Evolutionary conservation across 2,797 vertebrate species (phyloP).

Genomic region (Cyclura pinguis): DNA sequence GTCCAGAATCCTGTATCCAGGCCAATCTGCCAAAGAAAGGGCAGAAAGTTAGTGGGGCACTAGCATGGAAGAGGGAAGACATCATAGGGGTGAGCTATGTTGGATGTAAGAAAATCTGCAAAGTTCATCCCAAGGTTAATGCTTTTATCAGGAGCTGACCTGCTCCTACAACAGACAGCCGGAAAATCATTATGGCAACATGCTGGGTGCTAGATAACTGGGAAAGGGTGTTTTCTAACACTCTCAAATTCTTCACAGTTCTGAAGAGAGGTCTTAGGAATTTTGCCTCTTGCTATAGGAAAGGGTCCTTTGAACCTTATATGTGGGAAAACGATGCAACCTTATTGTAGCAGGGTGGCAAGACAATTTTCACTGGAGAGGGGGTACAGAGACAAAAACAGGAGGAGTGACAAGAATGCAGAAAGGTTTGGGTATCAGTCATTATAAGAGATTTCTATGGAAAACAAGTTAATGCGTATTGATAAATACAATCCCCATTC

Average conservation of each 20-base stretch:
- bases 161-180: too few relatives aligned
- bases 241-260: neutral
- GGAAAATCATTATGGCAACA: too few relatives aligned
- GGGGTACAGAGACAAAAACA: neutral
- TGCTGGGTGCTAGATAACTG: too few relatives aligned
- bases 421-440: too few relatives aligned
- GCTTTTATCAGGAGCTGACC: too few relatives aligned
- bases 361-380: neutral
- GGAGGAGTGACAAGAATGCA: neutral
- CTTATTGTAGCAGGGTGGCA: too few relatives aligned
- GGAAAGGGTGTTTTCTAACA: too few relatives aligned
- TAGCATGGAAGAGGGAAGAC: neutral
- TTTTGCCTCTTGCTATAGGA: neutral
- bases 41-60: neutral
- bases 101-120: neutral
- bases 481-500: too few relatives aligned
- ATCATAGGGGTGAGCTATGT: neutral
- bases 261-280: neutral
- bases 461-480: too few relatives aligned
- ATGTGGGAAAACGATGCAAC: neutral
- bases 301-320: neutral
- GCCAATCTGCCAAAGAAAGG: slow-evolving; percentile 82
- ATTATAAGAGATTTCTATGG: too few relatives aligned
- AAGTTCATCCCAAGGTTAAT: too few relatives aligned
- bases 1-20: slow-evolving; percentile 97